Evolutionary conservation across 2,113 vertebrate genomes (phyloP).

Genomic region (Halcyon malimbica): DNA sequence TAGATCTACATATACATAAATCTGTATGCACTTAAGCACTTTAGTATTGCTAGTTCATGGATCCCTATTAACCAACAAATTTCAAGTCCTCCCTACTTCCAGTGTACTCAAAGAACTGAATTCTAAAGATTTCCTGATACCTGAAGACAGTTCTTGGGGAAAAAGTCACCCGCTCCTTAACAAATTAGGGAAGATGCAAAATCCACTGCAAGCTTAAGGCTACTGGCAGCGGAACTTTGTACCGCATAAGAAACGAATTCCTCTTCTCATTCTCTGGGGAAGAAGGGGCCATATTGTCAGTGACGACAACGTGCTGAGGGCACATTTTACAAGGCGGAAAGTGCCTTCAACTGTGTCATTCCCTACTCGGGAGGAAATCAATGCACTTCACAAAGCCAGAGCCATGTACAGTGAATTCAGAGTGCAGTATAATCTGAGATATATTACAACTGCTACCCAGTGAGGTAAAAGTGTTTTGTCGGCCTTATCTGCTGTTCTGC

Average conservation of each 20-base stretch:
- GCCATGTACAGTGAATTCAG: not conserved
- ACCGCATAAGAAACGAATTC: not conserved
- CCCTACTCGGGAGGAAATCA: not conserved
- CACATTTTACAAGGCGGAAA: not conserved
- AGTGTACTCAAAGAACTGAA: not conserved
- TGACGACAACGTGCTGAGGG: not conserved
- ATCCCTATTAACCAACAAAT: not conserved
- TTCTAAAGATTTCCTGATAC: not conserved
- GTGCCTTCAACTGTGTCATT: not conserved
- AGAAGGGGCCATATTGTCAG: not conserved
- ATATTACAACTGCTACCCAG: not conserved
- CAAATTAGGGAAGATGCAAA: not conserved
- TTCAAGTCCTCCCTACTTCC: not conserved
- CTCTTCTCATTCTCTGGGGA: not conserved
- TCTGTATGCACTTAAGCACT: not conserved
- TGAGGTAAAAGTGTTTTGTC: not conserved
- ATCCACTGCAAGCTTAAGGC: not conserved
- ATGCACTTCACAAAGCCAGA: not conserved
- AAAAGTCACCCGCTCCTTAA: not conserved
- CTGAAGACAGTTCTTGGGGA: not conserved
- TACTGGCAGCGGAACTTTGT: not conserved
- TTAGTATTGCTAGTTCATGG: not conserved
- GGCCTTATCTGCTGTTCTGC: not conserved
- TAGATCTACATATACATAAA: not conserved
- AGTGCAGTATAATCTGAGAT: not conserved